Evolutionary conservation across 2,888 invertebrate species (phyloP).

Genomic region (Drosophila ustulata): DNA sequence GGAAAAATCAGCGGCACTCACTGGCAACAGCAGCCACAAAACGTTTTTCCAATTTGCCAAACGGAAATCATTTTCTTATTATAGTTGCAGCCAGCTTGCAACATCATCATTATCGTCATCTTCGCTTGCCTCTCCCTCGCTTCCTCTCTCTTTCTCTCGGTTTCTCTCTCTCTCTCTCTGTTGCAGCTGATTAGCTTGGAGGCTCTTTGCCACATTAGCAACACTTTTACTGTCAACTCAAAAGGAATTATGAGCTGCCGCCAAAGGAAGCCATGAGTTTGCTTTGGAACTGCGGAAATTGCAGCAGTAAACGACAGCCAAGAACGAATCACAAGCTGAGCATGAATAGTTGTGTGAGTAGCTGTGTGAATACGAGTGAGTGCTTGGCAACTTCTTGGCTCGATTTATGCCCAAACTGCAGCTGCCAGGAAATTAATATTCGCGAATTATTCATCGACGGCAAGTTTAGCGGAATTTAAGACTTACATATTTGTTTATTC

Average conservation of each 20-base stretch:
- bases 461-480: neutral
- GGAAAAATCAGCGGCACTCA: constrained; percentile 42
- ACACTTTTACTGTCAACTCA: constrained; percentile 72
- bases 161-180: neutral
- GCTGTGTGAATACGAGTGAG: constrained; percentile 7
- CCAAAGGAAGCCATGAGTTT: constrained; percentile 49
- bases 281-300: constrained; percentile 53
- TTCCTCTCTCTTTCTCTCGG: neutral
- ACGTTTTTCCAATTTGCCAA: constrained; percentile 82
- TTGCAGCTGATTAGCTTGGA: constrained; percentile 67
- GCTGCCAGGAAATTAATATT: constrained; percentile 40
- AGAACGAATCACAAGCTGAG: constrained; percentile 25
- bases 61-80: constrained; percentile 84
- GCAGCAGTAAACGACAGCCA: constrained; percentile 39
- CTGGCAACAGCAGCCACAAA: constrained; percentile 51
- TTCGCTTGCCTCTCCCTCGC: neutral
- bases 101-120: constrained; percentile 37
- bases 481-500: neutral
- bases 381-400: constrained; percentile 20
- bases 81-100: constrained; percentile 71
- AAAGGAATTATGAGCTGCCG: constrained; percentile 63
- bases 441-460: constrained; percentile 17
- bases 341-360: neutral
- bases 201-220: constrained; percentile 68
- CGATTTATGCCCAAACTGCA: constrained; percentile 5